Evolutionary conservation across 2,797 vertebrate genomes (phyloP).

Genomic region (Buphagus erythrorhynchus): DNA sequence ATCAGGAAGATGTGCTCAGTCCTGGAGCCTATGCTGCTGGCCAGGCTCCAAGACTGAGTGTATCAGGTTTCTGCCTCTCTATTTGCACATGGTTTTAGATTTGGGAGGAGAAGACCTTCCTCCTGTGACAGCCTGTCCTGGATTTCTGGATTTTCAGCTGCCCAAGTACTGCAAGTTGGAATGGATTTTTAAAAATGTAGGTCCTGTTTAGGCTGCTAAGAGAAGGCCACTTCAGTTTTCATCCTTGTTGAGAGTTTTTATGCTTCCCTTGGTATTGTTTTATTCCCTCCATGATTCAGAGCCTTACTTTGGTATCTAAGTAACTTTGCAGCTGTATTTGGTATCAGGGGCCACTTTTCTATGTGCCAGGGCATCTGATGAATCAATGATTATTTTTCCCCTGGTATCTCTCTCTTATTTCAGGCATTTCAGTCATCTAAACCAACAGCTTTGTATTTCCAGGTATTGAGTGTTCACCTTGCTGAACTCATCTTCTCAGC

Average conservation of each 20-base stretch:
- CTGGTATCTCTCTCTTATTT: not conserved
- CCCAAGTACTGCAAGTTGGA: not conserved
- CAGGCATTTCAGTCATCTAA: not conserved
- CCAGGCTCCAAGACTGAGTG: not conserved
- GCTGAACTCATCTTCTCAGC: not conserved
- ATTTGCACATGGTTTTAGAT: not conserved
- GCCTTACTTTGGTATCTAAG: not conserved
- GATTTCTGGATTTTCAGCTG: not conserved
- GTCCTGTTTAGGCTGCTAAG: not conserved
- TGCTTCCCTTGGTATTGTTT: not conserved
- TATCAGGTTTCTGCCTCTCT: not conserved
- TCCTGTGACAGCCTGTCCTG: not conserved
- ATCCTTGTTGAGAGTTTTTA: not conserved
- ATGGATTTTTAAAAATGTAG: not conserved
- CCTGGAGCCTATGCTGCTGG: not conserved
- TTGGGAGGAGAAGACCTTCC: not conserved
- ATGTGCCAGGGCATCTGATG: too few species aligned
- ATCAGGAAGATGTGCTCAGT: not conserved
- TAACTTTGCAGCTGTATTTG: not conserved
- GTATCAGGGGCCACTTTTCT: not conserved
- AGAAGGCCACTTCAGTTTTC: not conserved
- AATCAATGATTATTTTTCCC: not conserved
- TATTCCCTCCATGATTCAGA: not conserved
- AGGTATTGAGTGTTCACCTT: rapidly evolving
- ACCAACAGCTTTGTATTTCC: not conserved